Percentiles rank a stretch among this genome's conserved stretches.
These are phyloP conservation scores for Heliconius ismenius DNA, from an alignment of 2,888 invertebrate species.

Conservation along the genomic window DNA sequence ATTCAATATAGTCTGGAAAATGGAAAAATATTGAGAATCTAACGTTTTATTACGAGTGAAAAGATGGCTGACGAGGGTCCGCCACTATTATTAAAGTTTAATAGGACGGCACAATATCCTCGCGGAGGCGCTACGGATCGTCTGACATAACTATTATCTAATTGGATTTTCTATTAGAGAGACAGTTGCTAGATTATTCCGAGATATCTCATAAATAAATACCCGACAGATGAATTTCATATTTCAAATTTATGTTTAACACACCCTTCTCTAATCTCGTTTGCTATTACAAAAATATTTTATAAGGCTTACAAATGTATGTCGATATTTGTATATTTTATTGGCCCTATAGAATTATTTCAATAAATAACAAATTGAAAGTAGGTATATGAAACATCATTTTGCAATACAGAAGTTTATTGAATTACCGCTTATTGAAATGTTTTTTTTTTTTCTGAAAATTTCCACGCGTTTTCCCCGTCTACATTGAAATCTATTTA, in stretches of 20 bases:
- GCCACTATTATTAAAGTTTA: constrained; percentile 60
- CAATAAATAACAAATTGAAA: constrained; percentile 12
- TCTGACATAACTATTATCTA: constrained; percentile 37
- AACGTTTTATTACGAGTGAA: constrained; percentile 42
- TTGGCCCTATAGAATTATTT: constrained; percentile 6
- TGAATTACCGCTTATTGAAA: constrained; percentile 9
- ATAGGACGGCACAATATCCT: constrained; percentile 34
- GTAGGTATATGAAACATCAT: neutral
- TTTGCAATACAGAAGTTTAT: constrained; percentile 14
- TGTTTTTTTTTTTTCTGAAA: neutral
- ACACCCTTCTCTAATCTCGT: neutral
- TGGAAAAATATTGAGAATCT: constrained; percentile 29
- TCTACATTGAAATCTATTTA: constrained; percentile 11
- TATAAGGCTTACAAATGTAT: constrained; percentile 1
- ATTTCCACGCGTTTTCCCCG: neutral
- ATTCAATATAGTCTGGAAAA: constrained; percentile 35
- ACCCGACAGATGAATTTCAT: constrained; percentile 5
- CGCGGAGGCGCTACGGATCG: constrained; percentile 24
- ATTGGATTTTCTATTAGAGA: constrained; percentile 32
- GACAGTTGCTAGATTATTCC: constrained; percentile 18
- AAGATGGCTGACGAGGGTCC: constrained; percentile 64
- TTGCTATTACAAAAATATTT: neutral
- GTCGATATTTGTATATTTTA: neutral
- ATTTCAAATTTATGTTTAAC: neutral
- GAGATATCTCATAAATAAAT: constrained; percentile 27